Percentiles rank a stretch among this genome's conserved stretches.
phyloP scores from a whole-genome alignment of 2,113 vertebrate genomes.

The Malurus cyaneus region DNA sequence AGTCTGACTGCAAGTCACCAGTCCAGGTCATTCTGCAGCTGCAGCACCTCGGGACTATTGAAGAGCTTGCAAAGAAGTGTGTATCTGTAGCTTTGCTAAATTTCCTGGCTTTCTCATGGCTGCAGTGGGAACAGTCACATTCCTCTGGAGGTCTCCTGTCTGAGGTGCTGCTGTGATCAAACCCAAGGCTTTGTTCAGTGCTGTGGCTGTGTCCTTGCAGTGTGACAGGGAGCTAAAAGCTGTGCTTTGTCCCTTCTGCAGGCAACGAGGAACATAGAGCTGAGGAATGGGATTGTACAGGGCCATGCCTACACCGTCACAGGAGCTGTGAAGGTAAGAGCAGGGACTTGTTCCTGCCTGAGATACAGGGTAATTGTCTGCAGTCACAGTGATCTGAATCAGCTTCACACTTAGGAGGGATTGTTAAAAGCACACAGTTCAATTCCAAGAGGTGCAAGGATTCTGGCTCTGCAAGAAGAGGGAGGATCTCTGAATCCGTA shows the following conservation, averaged over 20 bases:
- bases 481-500: not conserved
- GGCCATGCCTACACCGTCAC: slow-evolving; percentile 76
- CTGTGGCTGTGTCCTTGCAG: not conserved
- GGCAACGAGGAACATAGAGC: not conserved
- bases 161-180: not conserved
- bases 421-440: not conserved
- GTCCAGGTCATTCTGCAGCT: not conserved
- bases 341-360: not conserved
- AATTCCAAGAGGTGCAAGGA: not conserved
- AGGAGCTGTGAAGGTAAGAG: slow-evolving; percentile 63
- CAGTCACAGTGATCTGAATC: not conserved
- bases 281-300: slow-evolving; percentile 70
- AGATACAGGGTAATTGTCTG: not conserved
- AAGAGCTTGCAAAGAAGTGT: not conserved
- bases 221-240: not conserved
- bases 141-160: not conserved
- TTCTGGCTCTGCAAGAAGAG: not conserved
- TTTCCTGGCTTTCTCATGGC: not conserved
- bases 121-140: not conserved
- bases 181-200: not conserved
- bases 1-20: not conserved
- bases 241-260: slow-evolving; percentile 19
- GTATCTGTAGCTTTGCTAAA: not conserved
- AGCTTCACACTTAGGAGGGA: not conserved
- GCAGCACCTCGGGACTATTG: not conserved